Base-by-base conservation (phyloP, 2,888 invertebrate genomes). In the Ophion costatus region DNA sequence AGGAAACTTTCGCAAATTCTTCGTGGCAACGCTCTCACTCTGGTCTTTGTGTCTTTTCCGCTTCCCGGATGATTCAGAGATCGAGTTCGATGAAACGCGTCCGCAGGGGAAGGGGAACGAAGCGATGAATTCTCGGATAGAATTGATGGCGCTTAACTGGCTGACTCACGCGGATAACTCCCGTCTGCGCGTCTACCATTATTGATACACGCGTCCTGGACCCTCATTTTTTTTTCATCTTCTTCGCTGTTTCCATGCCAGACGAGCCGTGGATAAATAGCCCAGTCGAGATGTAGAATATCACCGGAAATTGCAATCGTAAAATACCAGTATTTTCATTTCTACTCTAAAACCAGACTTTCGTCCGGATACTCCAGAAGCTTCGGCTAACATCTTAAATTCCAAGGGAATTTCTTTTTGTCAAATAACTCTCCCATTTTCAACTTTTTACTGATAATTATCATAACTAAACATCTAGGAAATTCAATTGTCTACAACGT, bases 51-150 rank as follows among this genome's bases (percentile, higher is more conserved):
- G 56, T 71, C 45, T 51, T 69, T 45, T 42, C 29, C 22, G 11
- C 20, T 51, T 9, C 10, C 14, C 24, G 33, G 81, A 82, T 90
- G 90, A 90, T 71, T 90, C 90, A 90, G 83, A 75, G 73, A 64
- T 80, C 64, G 78, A 85, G 84, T 89, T 89, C 90, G 87, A 85
- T 87, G 88, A 88, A 90, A 88, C 85, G 85, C 51, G 17, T 6
- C 70, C 61, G 57, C 24, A 45, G 17, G 29, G 45, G 10, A 10
- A 24, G 38, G n/a, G 74, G 6, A 17, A 11, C 14, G 51, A 51
- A 29, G 59, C 20, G 77, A 77, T 45, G 66, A 67, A 45, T 66
- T 51, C 70, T 70, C 61, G 14, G 11, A 22, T 20, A 24, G 63
- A 45, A 20, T 51, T 61, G 33, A 63, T 56, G 63, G 70, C 63